phyloP scores from a whole-genome alignment of 2,113 vertebrate genomes.

The Equus przewalskii region DNA sequence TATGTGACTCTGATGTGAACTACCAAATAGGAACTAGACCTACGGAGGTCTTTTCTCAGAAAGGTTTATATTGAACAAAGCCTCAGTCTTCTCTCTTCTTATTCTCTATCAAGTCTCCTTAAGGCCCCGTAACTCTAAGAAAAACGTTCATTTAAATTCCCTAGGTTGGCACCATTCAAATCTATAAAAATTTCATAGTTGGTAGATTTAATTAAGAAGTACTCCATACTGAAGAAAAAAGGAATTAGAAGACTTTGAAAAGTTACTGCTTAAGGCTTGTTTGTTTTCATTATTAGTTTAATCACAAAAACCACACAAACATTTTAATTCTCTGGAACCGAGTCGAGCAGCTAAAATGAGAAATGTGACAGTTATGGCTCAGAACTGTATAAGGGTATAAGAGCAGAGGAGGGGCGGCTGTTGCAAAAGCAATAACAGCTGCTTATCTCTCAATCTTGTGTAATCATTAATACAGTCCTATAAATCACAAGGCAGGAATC shows the following conservation, averaged over 20 bases:
- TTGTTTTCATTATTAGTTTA: slow-evolving; percentile 48
- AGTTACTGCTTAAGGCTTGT: not conserved
- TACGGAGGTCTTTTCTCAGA: not conserved
- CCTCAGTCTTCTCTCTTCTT: not conserved
- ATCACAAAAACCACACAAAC: slow-evolving; percentile 37
- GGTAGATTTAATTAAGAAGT: not conserved
- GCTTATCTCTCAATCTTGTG: not conserved
- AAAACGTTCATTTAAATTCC: not conserved
- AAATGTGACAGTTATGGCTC: not conserved
- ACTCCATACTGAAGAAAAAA: not conserved
- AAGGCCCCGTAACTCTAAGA: not conserved
- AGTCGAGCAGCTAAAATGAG: slow-evolving; percentile 31
- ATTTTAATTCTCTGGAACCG: not conserved
- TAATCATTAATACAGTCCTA: slow-evolving; percentile 50
- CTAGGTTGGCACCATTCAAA: not conserved
- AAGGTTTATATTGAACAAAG: not conserved
- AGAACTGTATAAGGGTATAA: not conserved
- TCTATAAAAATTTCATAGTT: not conserved
- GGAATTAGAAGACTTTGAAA: slow-evolving; percentile 20
- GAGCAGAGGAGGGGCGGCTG: not conserved
- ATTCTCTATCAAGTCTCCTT: not conserved
- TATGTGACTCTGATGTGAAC: not conserved
- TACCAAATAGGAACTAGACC: not conserved
- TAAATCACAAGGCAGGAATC: slow-evolving; percentile 50
- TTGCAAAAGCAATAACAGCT: not conserved